phyloP scores from a whole-genome alignment of 2,113 vertebrate genomes.

The Tricholaema leucomelas region DNA sequence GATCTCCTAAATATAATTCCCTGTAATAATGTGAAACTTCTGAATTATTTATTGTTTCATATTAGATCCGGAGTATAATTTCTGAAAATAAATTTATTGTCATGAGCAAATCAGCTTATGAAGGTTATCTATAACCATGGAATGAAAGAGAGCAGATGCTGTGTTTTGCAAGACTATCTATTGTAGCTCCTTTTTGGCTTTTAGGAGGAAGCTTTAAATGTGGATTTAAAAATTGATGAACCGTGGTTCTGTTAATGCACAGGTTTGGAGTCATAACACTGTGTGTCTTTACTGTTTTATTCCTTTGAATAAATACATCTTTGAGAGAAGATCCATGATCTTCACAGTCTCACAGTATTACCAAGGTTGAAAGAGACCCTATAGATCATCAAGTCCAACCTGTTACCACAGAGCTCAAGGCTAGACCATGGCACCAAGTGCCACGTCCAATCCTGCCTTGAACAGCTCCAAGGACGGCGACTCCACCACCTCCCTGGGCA shows the following conservation, averaged over 20 bases:
- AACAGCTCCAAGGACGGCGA: too few relatives aligned
- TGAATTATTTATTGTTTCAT: slow-evolving; percentile 81
- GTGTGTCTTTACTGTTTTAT: slow-evolving; percentile 25
- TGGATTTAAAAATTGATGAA: slow-evolving; percentile 64
- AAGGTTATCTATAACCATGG: slow-evolving; percentile 68
- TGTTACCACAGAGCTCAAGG: too few relatives aligned
- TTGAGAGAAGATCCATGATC: not conserved
- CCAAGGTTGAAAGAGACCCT: too few relatives aligned
- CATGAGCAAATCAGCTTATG: slow-evolving; percentile 72
- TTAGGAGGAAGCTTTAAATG: slow-evolving; percentile 37
- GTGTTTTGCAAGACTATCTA: slow-evolving; percentile 39
- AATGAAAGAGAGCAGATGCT: slow-evolving; percentile 68
- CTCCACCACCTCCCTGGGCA: too few relatives aligned
- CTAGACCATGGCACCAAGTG: too few relatives aligned
- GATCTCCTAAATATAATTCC: slow-evolving; percentile 80
- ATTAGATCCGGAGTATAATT: slow-evolving; percentile 80
- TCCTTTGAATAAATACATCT: not conserved
- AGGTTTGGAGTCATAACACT: not conserved
- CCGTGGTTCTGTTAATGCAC: not conserved
- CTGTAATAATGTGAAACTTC: slow-evolving; percentile 75
- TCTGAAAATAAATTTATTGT: slow-evolving; percentile 79
- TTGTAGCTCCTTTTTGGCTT: slow-evolving; percentile 59
- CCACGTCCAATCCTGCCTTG: too few relatives aligned
- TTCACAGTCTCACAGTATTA: too few relatives aligned
- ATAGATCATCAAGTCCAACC: too few relatives aligned